phyloP scores from a whole-genome alignment of 2,113 vertebrate species.

The Eptesicus fuscus region DNA sequence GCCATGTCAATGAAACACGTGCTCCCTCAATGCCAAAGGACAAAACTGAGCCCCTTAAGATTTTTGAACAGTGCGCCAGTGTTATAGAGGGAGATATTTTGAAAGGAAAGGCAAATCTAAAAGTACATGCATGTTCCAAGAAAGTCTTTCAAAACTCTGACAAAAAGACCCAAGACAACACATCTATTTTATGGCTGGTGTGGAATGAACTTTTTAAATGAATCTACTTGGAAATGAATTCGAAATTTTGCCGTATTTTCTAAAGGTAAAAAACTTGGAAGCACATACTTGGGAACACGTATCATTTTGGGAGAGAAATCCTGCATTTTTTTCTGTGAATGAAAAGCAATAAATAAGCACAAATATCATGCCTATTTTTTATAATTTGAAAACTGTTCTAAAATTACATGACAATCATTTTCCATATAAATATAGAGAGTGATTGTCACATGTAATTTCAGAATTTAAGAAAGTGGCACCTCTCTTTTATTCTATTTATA shows the following conservation, averaged over 20 bases:
- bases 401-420: neutral
- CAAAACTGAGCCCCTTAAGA: conserved; percentile 32
- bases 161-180: conserved; percentile 43
- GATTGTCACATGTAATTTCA: neutral
- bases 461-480: neutral
- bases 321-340: neutral
- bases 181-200: conserved; percentile 7
- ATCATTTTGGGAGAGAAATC: neutral
- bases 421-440: neutral
- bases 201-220: conserved; percentile 14
- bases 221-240: neutral
- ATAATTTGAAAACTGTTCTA: neutral
- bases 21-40: neutral
- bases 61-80: conserved; percentile 48
- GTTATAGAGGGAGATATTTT: neutral
- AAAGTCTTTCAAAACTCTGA: conserved; percentile 53
- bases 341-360: neutral
- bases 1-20: conserved; percentile 25
- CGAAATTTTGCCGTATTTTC: neutral
- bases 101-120: conserved; percentile 33
- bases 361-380: neutral
- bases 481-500: neutral
- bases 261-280: conserved; percentile 26
- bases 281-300: neutral
- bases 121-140: conserved; percentile 38